A percentile compares a stretch with the other conserved stretches of the same genome.
These are phyloP conservation scores for Philopotamus ludificatus DNA, from an alignment of 1,140 invertebrate genomes.

Conservation along the genomic window DNA sequence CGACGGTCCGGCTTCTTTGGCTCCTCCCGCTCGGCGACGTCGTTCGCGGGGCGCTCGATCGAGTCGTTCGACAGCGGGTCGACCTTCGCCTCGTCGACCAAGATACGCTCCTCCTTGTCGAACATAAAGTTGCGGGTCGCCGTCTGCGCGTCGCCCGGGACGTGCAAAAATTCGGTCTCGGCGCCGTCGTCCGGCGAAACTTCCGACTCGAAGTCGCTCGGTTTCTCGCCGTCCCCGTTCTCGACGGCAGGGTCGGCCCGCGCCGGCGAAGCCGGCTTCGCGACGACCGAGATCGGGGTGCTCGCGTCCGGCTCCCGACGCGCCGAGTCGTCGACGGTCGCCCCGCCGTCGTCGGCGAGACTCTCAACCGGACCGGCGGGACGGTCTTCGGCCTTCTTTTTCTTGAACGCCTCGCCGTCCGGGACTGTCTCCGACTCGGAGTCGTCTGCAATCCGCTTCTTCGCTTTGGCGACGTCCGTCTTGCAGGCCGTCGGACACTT, in stretches of 20 bases:
- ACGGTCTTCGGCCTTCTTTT: constrained; percentile 66
- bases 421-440: constrained; percentile 56
- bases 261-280: not conserved
- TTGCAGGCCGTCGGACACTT: constrained; percentile 64
- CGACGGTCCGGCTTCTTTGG: not conserved
- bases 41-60: not conserved
- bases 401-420: constrained; percentile 66
- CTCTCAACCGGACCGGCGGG: constrained; percentile 76
- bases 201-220: constrained; percentile 45
- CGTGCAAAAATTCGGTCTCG: constrained; percentile 24
- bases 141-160: not conserved
- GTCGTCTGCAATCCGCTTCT: constrained; percentile 67
- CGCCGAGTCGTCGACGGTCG: constrained; percentile 74
- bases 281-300: not conserved
- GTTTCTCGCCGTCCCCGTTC: constrained; percentile 32
- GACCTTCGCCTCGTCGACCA: constrained; percentile 36
- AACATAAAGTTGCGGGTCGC: constrained; percentile 11
- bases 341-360: constrained; percentile 76
- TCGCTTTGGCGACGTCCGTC: constrained; percentile 65
- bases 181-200: constrained; percentile 42
- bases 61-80: constrained; percentile 33
- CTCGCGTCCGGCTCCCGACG: not conserved
- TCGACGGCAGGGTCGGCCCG: constrained; percentile 45
- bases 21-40: not conserved
- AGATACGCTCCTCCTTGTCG: constrained; percentile 27